These are phyloP conservation scores for Phylloscopus whistleri DNA, from an alignment of 2,113 vertebrate species.

Conservation along the genomic window DNA sequence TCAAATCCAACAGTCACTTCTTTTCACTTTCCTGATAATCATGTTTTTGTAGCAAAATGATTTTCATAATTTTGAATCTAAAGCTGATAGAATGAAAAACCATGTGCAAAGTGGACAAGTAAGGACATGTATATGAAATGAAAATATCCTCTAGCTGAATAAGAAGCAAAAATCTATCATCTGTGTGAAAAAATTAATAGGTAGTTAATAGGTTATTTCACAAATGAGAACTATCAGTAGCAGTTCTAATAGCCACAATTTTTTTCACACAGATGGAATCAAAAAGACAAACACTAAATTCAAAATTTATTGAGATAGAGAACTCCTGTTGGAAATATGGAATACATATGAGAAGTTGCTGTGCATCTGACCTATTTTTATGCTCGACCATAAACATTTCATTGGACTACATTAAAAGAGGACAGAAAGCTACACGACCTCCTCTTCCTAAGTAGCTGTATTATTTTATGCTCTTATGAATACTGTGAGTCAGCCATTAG, in stretches of 20 bases:
- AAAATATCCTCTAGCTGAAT: not conserved
- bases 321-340: not conserved
- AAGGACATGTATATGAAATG: not conserved
- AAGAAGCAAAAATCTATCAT: not conserved
- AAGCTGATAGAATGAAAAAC: not conserved
- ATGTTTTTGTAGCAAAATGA: not conserved
- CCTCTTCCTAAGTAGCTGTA: not conserved
- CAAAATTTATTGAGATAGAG: not conserved
- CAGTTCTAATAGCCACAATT: not conserved
- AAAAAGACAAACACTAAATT: not conserved
- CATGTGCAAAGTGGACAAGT: not conserved
- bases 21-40: not conserved
- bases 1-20: not conserved
- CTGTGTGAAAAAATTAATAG: not conserved
- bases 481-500: constrained; percentile 2
- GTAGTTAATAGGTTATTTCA: not conserved
- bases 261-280: not conserved
- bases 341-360: not conserved
- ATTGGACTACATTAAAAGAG: not conserved
- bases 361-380: not conserved
- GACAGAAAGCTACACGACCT: not conserved
- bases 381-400: not conserved
- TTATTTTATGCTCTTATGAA: not conserved
- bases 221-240: not conserved
- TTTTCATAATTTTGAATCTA: not conserved